These are phyloP conservation scores for Typhlichthys eigenmanni DNA, from an alignment of 2,797 vertebrate genomes.

Conservation along the genomic window DNA sequence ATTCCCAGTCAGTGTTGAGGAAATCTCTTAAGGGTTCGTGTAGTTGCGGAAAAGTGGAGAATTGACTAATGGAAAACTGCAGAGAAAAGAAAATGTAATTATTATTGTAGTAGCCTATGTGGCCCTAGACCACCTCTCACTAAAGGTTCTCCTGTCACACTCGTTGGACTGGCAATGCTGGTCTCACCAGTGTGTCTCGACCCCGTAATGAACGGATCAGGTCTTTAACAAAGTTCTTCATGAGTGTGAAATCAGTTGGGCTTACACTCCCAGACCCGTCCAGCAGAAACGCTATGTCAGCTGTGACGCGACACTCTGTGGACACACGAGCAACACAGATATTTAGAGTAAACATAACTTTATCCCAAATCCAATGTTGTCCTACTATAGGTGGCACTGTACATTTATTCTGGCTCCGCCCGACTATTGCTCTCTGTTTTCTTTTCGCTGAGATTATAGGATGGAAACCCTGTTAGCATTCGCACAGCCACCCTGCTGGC, in stretches of 20 bases:
- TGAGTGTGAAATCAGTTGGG: rapidly evolving
- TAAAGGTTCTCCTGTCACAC: no score
- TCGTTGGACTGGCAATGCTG: no score
- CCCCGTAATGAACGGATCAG: constrained; percentile 32
- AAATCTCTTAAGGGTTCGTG: constrained; percentile 49
- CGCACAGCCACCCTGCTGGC: no score
- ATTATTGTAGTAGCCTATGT: no score
- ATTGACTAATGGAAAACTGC: constrained; percentile 74
- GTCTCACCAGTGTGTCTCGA: constrained; percentile 42
- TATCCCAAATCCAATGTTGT: no score
- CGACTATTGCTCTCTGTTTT: no score
- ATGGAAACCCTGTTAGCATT: no score
- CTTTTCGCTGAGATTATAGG: no score
- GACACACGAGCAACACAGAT: constrained; percentile 6
- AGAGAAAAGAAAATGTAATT: constrained; percentile 15
- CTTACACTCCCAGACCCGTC: constrained; percentile 71
- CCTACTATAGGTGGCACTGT: no score
- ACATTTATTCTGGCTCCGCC: no score
- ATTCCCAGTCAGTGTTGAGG: constrained; percentile 3
- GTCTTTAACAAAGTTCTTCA: constrained; percentile 66
- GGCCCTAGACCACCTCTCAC: no score
- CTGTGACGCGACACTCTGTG: constrained; percentile 57
- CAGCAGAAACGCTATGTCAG: constrained; percentile 74
- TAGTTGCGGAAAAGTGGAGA: rapidly evolving
- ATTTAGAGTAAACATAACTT: no score